phyloP scores from a whole-genome alignment of 2,797 vertebrate genomes.

The Poecilia velifera region DNA sequence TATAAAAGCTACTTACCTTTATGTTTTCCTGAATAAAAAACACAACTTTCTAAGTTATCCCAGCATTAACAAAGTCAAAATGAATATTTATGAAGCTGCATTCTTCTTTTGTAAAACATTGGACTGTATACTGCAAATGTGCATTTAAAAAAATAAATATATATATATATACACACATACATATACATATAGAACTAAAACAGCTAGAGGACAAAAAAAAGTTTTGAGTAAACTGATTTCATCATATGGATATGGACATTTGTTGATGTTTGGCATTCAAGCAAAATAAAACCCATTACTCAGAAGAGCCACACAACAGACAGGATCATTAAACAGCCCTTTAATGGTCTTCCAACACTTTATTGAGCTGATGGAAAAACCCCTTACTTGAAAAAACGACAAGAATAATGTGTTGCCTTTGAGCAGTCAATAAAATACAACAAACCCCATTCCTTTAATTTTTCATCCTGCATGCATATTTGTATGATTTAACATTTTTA shows the following conservation, averaged over 20 bases:
- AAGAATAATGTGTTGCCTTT: conserved; percentile 72
- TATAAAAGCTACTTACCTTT: not conserved
- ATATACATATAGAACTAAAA: conserved; percentile 20
- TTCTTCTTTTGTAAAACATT: conserved; percentile 10
- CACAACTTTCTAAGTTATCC: not conserved
- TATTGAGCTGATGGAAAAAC: conserved; percentile 79
- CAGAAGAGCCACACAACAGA: conserved; percentile 71
- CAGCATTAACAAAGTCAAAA: not conserved
- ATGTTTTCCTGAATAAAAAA: conserved; percentile 11
- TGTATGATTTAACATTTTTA: conserved; percentile 33
- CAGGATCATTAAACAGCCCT: conserved; percentile 78
- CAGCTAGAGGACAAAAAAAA: conserved; percentile 34
- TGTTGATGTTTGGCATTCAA: conserved; percentile 72
- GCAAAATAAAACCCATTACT: conserved; percentile 78
- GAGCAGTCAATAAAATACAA: conserved; percentile 76
- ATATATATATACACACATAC: not conserved
- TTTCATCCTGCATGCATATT: conserved; percentile 12
- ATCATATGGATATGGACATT: conserved; percentile 65
- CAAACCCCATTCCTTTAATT: conserved; percentile 22
- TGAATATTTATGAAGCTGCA: not conserved
- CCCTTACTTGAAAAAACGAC: conserved; percentile 68
- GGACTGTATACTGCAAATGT: conserved; percentile 3
- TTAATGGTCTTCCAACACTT: conserved; percentile 74
- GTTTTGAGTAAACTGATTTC: conserved; percentile 54
- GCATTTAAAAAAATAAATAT: conserved; percentile 10